Percentiles rank a stretch among this genome's conserved stretches.
Evolutionary conservation across 2,888 invertebrate genomes (phyloP).

Genomic region (Agrilus biguttatus): DNA sequence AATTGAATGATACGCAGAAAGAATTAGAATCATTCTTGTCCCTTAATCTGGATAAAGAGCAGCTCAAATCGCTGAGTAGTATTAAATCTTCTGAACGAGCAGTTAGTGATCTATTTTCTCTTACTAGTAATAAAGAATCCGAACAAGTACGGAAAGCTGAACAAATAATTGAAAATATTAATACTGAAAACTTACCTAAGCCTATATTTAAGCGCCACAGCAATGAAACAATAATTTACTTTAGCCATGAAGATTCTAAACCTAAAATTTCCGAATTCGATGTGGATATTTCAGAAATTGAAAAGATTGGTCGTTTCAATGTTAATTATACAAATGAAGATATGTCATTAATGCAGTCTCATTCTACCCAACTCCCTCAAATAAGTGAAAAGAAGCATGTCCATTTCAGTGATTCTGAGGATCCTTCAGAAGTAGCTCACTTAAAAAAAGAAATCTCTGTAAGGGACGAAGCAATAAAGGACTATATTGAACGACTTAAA

Average conservation of each 20-base stretch:
- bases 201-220: slow-evolving; percentile 31
- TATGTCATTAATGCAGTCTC: slow-evolving; percentile 15
- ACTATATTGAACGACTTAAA: slow-evolving; percentile 43
- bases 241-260: too few species aligned
- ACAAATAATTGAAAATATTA: slow-evolving; percentile 12
- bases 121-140: slow-evolving; percentile 57
- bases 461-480: slow-evolving; percentile 40
- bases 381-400: slow-evolving; percentile 22
- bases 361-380: slow-evolving; percentile 22
- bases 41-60: slow-evolving; percentile 42
- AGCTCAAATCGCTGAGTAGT: slow-evolving; percentile 32
- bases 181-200: slow-evolving; percentile 3
- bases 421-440: slow-evolving; percentile 43
- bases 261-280: slow-evolving; percentile 4
- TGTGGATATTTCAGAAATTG: slow-evolving; percentile 25
- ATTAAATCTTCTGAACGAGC: slow-evolving; percentile 52
- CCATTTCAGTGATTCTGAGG: slow-evolving; percentile 39
- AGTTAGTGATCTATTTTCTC: slow-evolving; percentile 56
- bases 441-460: slow-evolving; percentile 42
- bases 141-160: slow-evolving; percentile 32
- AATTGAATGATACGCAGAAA: slow-evolving; percentile 38
- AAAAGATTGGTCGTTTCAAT: slow-evolving; percentile 13
- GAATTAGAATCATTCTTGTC: slow-evolving; percentile 39
- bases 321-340: slow-evolving; percentile 8
- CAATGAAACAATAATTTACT: slow-evolving; percentile 31